Evolutionary conservation across 2,797 vertebrate species (phyloP).

Genomic region (Hemibagrus guttatus): DNA sequence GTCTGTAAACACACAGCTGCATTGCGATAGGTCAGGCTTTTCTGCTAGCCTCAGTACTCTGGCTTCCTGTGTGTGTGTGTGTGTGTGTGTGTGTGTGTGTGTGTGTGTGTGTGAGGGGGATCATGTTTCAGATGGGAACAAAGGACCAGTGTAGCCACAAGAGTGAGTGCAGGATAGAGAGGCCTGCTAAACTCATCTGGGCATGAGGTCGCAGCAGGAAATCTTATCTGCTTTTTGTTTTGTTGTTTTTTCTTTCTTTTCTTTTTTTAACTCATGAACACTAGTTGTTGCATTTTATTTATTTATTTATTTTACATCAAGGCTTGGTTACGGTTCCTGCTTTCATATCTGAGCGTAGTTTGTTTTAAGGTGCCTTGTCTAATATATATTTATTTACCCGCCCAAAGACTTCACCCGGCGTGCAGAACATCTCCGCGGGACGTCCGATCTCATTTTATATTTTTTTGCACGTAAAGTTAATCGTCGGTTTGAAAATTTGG

Average conservation of each 20-base stretch:
- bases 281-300: background rate
- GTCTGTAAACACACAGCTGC: conserved; percentile 63
- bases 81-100: conserved; percentile 73
- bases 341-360: background rate
- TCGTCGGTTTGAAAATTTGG: conserved; percentile 44
- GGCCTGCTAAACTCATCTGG: conserved; percentile 88
- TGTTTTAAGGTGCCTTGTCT: background rate
- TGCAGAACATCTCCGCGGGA: background rate
- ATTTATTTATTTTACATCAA: background rate
- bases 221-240: background rate
- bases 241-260: background rate
- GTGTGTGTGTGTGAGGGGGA: too few relatives aligned
- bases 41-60: conserved; percentile 36
- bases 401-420: background rate
- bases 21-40: conserved; percentile 52
- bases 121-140: conserved; percentile 90
- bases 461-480: conserved; percentile 29
- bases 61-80: conserved; percentile 50
- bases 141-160: conserved; percentile 79
- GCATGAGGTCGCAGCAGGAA: conserved; percentile 13
- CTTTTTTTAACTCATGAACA: background rate
- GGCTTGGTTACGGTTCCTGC: background rate
- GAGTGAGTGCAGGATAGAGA: conserved; percentile 83
- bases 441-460: background rate
- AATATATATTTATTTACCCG: background rate